Evolutionary conservation across 2,888 invertebrate species (phyloP).

Genomic region (Calliphora vomitoria): DNA sequence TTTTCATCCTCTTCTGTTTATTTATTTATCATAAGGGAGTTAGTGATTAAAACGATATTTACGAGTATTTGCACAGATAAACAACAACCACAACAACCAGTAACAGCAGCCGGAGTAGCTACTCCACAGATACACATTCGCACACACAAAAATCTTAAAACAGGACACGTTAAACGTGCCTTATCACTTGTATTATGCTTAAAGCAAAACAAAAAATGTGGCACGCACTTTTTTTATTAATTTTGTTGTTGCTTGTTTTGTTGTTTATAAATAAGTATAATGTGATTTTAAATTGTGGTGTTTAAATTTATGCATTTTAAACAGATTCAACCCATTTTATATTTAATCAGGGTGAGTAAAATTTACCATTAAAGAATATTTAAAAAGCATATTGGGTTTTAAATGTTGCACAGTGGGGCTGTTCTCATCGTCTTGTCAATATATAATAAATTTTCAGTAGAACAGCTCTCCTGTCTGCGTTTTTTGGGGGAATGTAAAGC

Average conservation of each 20-base stretch:
- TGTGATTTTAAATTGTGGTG: slow-evolving; percentile 1
- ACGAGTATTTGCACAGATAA: slow-evolving; percentile 60
- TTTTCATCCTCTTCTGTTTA: slow-evolving; percentile 3
- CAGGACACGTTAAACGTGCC: slow-evolving; percentile 69
- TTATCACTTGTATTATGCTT: slow-evolving; percentile 57
- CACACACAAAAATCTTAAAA: slow-evolving; percentile 51
- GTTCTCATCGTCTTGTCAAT: too few species aligned
- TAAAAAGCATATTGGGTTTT: too few species aligned
- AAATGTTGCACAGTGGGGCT: too few species aligned
- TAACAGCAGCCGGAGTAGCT: slow-evolving; percentile 49
- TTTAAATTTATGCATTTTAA: slow-evolving; percentile 9
- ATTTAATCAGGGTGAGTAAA: neutral
- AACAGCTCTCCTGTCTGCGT: too few species aligned
- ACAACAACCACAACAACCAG: slow-evolving; percentile 21
- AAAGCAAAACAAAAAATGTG: slow-evolving; percentile 43
- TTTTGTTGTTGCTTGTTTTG: slow-evolving; percentile 11
- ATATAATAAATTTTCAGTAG: too few species aligned
- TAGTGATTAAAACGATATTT: slow-evolving; percentile 72
- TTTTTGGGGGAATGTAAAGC: too few species aligned
- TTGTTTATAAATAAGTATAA: neutral
- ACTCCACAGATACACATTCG: slow-evolving; percentile 11
- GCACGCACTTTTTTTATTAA: slow-evolving; percentile 65
- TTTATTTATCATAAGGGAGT: slow-evolving; percentile 63
- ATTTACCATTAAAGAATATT: too few species aligned
- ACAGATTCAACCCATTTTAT: slow-evolving; percentile 12